Percentiles rank a stretch among this genome's conserved stretches.
Evolutionary conservation across 1,140 invertebrate species (phyloP).

Genomic region (Riptortus pedestris): DNA sequence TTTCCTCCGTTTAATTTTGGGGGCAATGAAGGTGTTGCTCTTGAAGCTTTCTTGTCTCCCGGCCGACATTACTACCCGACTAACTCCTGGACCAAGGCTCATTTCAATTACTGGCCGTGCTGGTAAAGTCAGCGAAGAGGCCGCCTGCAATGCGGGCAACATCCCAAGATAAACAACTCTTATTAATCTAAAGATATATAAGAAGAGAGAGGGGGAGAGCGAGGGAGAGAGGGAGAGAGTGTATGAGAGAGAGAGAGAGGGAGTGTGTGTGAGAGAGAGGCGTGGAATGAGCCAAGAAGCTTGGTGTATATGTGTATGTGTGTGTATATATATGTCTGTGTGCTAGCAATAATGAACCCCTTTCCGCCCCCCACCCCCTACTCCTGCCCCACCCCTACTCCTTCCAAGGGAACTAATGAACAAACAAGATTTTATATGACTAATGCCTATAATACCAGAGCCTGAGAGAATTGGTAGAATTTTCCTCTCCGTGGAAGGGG

Average conservation of each 20-base stretch:
- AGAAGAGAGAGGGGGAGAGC: background rate
- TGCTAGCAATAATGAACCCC: slow-evolving; percentile 1
- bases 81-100: background rate
- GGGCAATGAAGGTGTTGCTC: background rate
- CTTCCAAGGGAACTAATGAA: slow-evolving; percentile 3
- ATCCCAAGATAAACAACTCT: background rate
- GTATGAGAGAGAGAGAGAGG: too few species aligned
- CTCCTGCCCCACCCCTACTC: too few species aligned
- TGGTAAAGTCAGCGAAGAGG: too few species aligned
- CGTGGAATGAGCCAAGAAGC: too few species aligned
- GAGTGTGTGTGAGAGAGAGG: background rate
- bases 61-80: slow-evolving; percentile 2
- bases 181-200: slow-evolving; percentile 9
- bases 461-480: slow-evolving; percentile 2
- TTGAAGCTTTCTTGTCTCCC: background rate
- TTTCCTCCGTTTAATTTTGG: too few species aligned
- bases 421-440: slow-evolving; percentile 10
- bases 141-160: background rate
- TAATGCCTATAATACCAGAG: background rate
- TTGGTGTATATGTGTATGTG: too few species aligned
- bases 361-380: background rate
- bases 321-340: background rate
- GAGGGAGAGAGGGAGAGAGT: too few species aligned
- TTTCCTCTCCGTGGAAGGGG: too few species aligned
- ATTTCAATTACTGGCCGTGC: slow-evolving; percentile 5